Conservation (phyloP, 2,888 invertebrate genomes). For the Brachycybe producta region DNA sequence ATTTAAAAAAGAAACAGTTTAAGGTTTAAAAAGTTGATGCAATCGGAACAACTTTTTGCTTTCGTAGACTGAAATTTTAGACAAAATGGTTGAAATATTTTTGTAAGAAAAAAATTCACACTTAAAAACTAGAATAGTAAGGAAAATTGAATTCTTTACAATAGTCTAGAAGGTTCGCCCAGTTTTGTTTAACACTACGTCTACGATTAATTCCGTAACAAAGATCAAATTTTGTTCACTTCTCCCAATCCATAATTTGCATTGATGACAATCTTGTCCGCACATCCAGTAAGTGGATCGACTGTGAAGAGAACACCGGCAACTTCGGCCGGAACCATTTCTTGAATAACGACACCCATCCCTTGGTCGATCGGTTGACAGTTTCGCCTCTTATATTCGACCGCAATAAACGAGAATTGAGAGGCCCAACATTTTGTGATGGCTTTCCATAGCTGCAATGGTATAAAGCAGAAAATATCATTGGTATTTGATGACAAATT, state of each 20-base stretch:
- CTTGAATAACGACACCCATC: conserved; percentile 70
- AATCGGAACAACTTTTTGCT: too few relatives aligned
- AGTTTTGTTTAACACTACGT: too few relatives aligned
- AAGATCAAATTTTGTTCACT: too few relatives aligned
- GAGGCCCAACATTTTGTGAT: conserved; percentile 70
- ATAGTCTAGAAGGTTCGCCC: too few relatives aligned
- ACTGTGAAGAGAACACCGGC: conserved; percentile 67
- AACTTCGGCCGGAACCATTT: conserved; percentile 52
- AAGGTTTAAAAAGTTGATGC: too few relatives aligned
- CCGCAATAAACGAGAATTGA: conserved; percentile 58
- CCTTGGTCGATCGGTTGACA: conserved; percentile 52
- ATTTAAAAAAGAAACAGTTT: neutral
- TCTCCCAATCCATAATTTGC: conserved; percentile 73
- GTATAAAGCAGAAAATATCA: too few relatives aligned
- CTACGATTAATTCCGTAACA: too few relatives aligned
- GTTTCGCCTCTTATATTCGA: conserved; percentile 63
- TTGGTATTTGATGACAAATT: too few relatives aligned
- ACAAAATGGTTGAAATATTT: too few relatives aligned
- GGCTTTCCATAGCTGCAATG: conserved; percentile 36
- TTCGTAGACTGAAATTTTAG: too few relatives aligned
- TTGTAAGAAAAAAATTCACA: too few relatives aligned
- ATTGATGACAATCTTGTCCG: conserved; percentile 52
- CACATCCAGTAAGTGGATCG: conserved; percentile 59
- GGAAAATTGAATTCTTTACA: too few relatives aligned
- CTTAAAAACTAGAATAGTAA: neutral